phyloP scores from a whole-genome alignment of 2,888 invertebrate genomes.

The Limnephilus auricula region DNA sequence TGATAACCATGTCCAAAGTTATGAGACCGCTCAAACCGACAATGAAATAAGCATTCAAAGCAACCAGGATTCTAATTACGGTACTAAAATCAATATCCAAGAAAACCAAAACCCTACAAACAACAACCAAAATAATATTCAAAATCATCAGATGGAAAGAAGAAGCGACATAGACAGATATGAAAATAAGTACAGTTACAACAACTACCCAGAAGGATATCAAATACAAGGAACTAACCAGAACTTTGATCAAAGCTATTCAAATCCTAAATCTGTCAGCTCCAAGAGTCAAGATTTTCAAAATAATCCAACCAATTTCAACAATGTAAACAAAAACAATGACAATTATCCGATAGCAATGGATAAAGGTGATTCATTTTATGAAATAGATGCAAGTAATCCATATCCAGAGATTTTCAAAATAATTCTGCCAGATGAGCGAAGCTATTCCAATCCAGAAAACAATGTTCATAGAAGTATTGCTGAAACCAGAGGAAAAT shows the following conservation, averaged over 20 bases:
- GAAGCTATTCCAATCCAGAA: neutral
- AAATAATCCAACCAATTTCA: neutral
- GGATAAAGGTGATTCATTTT: neutral
- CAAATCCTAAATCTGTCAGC: neutral
- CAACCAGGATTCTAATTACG: slow-evolving; percentile 9
- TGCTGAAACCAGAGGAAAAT: neutral
- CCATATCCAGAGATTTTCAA: neutral
- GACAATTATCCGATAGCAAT: neutral
- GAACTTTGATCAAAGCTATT: slow-evolving; percentile 4
- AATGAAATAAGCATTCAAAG: neutral
- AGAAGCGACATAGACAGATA: neutral
- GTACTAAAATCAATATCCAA: neutral
- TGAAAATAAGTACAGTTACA: neutral
- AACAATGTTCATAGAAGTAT: neutral
- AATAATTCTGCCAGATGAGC: neutral
- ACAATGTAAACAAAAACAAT: slow-evolving; percentile 4
- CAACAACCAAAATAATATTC: neutral
- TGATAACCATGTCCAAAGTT: neutral
- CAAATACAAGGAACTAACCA: neutral
- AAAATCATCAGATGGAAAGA: neutral
- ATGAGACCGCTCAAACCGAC: neutral
- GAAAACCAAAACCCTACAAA: neutral
- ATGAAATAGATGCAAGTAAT: neutral
- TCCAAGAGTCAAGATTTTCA: neutral
- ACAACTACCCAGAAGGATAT: neutral